Percentiles rank a stretch among this genome's conserved stretches.
These are phyloP conservation scores for Nebria ingens DNA, from an alignment of 1,140 invertebrate species.

Conservation along the genomic window DNA sequence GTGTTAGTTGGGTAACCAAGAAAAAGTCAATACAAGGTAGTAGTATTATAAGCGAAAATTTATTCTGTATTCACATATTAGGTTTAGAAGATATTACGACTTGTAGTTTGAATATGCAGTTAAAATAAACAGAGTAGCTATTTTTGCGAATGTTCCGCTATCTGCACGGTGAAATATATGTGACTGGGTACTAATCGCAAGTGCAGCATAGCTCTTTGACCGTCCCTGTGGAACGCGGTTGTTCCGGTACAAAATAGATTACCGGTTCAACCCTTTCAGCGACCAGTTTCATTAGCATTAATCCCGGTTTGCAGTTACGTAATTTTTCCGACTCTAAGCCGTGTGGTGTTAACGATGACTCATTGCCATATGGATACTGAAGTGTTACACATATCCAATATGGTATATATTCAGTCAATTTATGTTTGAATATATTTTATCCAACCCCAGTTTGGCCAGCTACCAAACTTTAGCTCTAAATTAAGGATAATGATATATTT, in stretches of 20 bases:
- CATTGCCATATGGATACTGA: too few species aligned
- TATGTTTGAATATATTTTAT: too few species aligned
- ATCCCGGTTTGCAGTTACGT: neutral
- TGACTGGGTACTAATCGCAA: neutral
- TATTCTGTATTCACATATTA: neutral
- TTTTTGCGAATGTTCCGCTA: neutral
- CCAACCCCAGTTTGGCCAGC: too few species aligned
- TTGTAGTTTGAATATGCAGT: neutral
- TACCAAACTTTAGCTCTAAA: too few species aligned
- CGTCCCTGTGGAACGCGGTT: neutral
- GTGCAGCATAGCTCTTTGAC: neutral
- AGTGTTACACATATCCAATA: too few species aligned
- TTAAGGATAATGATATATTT: too few species aligned
- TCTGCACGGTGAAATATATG: neutral
- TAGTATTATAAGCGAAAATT: neutral
- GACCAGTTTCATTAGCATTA: conserved; percentile 6
- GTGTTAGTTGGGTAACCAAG: neutral
- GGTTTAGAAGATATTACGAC: neutral
- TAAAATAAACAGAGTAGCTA: neutral
- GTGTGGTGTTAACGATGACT: neutral
- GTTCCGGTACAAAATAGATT: conserved; percentile 3
- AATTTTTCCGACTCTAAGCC: neutral
- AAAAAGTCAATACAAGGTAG: neutral
- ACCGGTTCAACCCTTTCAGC: conserved; percentile 2
- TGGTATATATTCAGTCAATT: too few species aligned